Base-by-base conservation (phyloP, 2,888 invertebrate species). In the Ophonus ardosiacus region DNA sequence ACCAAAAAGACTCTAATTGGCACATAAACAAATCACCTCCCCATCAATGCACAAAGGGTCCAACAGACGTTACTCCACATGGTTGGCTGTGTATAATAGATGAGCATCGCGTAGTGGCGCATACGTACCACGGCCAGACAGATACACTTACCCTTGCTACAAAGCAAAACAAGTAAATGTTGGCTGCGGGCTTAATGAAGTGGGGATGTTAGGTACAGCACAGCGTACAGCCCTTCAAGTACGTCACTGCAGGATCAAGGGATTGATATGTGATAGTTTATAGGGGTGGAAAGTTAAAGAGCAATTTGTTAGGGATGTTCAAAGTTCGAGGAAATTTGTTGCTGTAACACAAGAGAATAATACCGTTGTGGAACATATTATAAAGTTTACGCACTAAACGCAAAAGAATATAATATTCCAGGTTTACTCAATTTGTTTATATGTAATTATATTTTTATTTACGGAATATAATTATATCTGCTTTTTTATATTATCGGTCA, bases 81-180 rank as follows among this genome's bases (percentile, higher is more conserved):
- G 57, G 56, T 24, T 78, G 78, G 13, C 56, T n/a, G 15, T 78
- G 10, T 78, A 78, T 78, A 78, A 78, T 57, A 78, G 57, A 57
- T 57, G 78, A 76, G 17, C 76, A 51, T 24, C 24, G 57, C 24
- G 24, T 15, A 10, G 43, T 43, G 31, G 31, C 43, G 43, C 43
- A 51, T 13, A 51, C 43, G 10, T 6, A 51, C 43, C 1, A 10
- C 43, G 10, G 10, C 43, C 43, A 31, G 21, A 21, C 21, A 21
- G 31, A 31, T 31, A 31, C 31, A 31, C 31, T 31, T 31, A 31
- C 31, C 31, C 31, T 31, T 31, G 5, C 31, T 31, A 31, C 31
- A 31, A 31, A 31, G 10, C 13, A 13, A 13, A 51, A 51, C 43
- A 51, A 51, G 43, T 51, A 13, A 8, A 51, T 31, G 31, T 31